These are phyloP conservation scores for Tenthredo scrophulariae DNA, from an alignment of 2,888 invertebrate genomes.

Conservation along the genomic window DNA sequence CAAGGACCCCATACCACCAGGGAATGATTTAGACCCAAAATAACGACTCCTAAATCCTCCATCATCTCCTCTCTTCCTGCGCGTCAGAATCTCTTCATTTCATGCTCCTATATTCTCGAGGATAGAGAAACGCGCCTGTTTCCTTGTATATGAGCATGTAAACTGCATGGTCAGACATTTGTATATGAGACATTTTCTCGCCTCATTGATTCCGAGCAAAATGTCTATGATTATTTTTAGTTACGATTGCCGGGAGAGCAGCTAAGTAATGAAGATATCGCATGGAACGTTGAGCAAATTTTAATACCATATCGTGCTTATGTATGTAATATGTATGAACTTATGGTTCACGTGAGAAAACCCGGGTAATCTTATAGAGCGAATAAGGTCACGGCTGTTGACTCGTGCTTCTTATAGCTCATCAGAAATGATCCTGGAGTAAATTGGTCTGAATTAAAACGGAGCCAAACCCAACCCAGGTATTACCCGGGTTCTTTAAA, in stretches of 20 bases:
- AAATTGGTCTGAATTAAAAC: neutral
- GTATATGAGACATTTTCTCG: neutral
- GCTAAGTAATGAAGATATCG: neutral
- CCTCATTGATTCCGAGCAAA: neutral
- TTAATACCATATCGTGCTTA: neutral
- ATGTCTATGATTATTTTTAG: conserved; percentile 13
- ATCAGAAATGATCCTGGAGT: neutral
- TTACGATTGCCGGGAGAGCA: neutral
- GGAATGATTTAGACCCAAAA: neutral
- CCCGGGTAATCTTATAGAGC: neutral
- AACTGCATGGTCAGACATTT: too few species aligned
- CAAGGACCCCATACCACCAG: neutral
- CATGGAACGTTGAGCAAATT: neutral
- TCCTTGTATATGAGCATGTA: too few species aligned
- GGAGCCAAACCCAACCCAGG: neutral
- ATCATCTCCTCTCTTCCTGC: neutral
- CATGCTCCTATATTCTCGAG: neutral
- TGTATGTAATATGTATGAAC: neutral
- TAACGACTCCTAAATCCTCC: neutral
- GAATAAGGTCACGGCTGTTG: neutral
- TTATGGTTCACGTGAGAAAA: neutral
- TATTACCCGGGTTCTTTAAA: conserved; percentile 7
- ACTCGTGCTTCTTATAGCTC: neutral
- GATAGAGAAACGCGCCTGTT: too few species aligned
- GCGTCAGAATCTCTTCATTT: neutral